Percentiles rank a stretch among this genome's conserved stretches.
Evolutionary conservation across 2,888 invertebrate species (phyloP).

Genomic region (Drosophila mimetica): DNA sequence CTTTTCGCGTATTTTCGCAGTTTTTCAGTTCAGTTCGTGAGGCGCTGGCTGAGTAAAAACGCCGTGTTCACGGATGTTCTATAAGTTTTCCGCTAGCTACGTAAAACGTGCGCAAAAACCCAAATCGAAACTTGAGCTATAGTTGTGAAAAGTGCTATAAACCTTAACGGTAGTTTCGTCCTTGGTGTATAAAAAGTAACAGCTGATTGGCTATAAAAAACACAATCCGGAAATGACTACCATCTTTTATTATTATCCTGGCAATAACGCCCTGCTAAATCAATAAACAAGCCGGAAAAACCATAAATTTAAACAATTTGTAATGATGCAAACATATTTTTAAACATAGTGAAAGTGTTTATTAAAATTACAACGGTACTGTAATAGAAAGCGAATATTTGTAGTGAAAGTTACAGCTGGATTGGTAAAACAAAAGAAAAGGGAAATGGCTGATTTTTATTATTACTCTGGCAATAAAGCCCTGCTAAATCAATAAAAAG

Average conservation of each 20-base stretch:
- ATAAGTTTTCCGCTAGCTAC: constrained; percentile 3
- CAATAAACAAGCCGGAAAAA: constrained; percentile 43
- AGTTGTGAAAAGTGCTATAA: constrained; percentile 15
- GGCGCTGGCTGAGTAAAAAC: constrained; percentile 74
- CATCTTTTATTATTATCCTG: constrained; percentile 22
- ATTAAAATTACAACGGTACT: not conserved
- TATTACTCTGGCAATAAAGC: not conserved
- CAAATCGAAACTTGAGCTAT: constrained; percentile 14
- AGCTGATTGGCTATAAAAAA: constrained; percentile 46
- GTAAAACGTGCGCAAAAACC: constrained; percentile 33
- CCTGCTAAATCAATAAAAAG: constrained; percentile 2
- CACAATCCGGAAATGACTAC: not conserved
- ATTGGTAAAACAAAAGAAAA: not conserved
- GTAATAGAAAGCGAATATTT: not conserved
- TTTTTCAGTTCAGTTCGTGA: constrained; percentile 70
- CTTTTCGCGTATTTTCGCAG: constrained; percentile 29
- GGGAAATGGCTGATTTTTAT: not conserved
- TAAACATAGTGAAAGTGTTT: not conserved
- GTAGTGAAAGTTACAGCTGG: not conserved
- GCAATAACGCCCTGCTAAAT: constrained; percentile 28
- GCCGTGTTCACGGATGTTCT: constrained; percentile 48
- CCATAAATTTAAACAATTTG: not conserved
- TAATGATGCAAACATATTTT: not conserved
- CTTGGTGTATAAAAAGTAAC: constrained; percentile 6
- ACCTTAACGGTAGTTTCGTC: not conserved